Evolutionary conservation across 2,888 invertebrate species (phyloP).

Genomic region (Hedychridium roseum): DNA sequence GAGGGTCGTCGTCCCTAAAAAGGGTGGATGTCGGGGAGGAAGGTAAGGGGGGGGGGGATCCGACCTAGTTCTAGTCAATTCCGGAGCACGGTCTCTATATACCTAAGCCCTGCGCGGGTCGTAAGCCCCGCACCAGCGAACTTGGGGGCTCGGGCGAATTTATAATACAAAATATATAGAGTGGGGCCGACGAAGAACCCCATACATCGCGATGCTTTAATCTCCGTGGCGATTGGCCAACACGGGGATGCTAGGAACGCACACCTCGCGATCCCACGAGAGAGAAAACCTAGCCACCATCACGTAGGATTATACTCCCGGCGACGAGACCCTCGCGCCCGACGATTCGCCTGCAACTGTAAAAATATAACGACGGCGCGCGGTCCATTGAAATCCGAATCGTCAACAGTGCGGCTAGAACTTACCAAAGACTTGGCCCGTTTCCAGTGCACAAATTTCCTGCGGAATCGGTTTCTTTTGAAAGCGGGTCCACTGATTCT

Average conservation of each 20-base stretch:
- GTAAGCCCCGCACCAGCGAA: conserved; percentile 52
- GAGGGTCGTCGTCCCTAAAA: conserved; percentile 17
- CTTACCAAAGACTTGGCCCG: too few species aligned
- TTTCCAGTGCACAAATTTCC: too few species aligned
- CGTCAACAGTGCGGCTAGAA: too few species aligned
- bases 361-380: too few species aligned
- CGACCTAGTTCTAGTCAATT: conserved; percentile 42
- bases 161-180: conserved; percentile 51
- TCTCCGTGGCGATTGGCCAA: conserved; percentile 12
- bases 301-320: too few species aligned
- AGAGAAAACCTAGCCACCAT: too few species aligned
- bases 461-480: too few species aligned
- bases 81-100: conserved; percentile 7
- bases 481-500: too few species aligned
- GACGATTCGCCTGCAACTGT: too few species aligned
- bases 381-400: too few species aligned
- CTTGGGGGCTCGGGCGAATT: conserved; percentile 48
- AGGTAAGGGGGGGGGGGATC: conserved; percentile 27
- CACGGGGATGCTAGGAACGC: not conserved
- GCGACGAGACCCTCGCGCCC: too few species aligned
- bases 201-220: conserved; percentile 24
- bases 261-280: not conserved
- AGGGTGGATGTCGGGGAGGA: conserved; percentile 17
- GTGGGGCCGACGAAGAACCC: conserved; percentile 31
- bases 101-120: conserved; percentile 1